A percentile compares a stretch with the other conserved stretches of the same genome.
Conservation (phyloP, 2,888 invertebrate species). For the Thymelicus acteon region DNA sequence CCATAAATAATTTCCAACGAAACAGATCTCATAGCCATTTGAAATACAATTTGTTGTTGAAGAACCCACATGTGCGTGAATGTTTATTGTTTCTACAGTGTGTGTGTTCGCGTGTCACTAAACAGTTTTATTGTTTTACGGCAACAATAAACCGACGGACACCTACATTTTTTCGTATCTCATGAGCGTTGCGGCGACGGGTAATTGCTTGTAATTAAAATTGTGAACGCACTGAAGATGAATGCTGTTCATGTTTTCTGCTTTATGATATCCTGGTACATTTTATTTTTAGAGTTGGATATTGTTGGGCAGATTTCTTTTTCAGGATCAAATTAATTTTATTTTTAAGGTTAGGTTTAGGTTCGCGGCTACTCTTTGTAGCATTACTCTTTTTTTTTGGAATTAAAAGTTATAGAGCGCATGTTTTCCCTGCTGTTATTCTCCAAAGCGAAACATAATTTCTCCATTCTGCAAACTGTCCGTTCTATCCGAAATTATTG, state of each 20-base stretch:
- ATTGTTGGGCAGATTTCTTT: neutral
- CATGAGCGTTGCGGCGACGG: constrained; percentile 51
- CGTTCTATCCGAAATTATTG: too few relatives aligned
- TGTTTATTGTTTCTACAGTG: constrained; percentile 72
- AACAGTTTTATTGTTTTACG: constrained; percentile 73
- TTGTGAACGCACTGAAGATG: constrained; percentile 47
- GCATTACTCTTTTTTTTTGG: too few relatives aligned
- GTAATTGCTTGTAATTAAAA: constrained; percentile 61
- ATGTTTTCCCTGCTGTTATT: too few relatives aligned
- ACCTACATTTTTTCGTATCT: constrained; percentile 41
- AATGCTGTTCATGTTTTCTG: constrained; percentile 33
- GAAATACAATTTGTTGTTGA: constrained; percentile 45
- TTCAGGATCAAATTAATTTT: neutral
- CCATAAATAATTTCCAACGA: constrained; percentile 32
- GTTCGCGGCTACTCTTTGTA: too few relatives aligned
- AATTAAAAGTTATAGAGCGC: too few relatives aligned
- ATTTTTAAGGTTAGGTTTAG: neutral
- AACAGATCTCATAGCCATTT: constrained; percentile 37
- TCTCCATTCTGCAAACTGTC: too few relatives aligned
- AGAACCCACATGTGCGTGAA: constrained; percentile 58
- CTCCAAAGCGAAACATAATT: too few relatives aligned
- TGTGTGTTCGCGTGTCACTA: constrained; percentile 73
- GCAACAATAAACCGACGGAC: constrained; percentile 57
- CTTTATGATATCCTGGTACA: constrained; percentile 31
- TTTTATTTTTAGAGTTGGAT: constrained; percentile 13